Conservation (phyloP, 2,797 vertebrate species). For the Arrhamphus sclerolepis region DNA sequence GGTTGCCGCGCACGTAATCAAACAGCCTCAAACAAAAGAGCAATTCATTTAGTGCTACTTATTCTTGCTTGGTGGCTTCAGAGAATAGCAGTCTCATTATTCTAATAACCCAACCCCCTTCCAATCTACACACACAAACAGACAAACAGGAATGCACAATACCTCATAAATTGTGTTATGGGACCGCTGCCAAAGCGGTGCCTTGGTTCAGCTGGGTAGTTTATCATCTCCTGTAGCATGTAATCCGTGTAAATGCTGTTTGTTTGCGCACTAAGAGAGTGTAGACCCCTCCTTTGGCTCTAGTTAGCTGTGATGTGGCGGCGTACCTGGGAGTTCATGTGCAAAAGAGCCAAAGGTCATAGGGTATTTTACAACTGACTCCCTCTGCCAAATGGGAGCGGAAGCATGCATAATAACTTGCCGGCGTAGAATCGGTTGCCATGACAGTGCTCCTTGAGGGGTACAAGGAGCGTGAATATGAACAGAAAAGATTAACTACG, state of each 20-base stretch:
- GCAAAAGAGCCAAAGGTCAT: constrained; percentile 60
- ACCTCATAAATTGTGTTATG: constrained; percentile 62
- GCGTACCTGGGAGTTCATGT: constrained; percentile 56
- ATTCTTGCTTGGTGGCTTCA: constrained; percentile 65
- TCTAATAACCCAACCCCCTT: constrained; percentile 54
- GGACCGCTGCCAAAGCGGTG: constrained; percentile 58
- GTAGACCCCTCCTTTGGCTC: constrained; percentile 28
- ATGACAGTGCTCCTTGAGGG: constrained; percentile 25
- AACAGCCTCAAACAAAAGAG: constrained; percentile 70
- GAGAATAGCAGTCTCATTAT: constrained; percentile 64
- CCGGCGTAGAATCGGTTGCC: constrained; percentile 29
- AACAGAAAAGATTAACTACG: constrained; percentile 64
- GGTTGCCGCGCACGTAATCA: constrained; percentile 59
- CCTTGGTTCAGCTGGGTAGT: constrained; percentile 67
- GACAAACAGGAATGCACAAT: constrained; percentile 39
- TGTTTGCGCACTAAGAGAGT: constrained; percentile 58
- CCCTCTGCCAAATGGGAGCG: constrained; percentile 35
- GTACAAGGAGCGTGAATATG: constrained; percentile 39
- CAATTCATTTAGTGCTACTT: constrained; percentile 68
- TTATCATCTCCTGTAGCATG: constrained; percentile 73
- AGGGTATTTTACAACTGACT: constrained; percentile 70
- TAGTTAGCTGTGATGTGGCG: constrained; percentile 54
- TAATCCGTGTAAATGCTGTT: constrained; percentile 68
- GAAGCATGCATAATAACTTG: constrained; percentile 31
- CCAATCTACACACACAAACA: constrained; percentile 10